Evolutionary conservation across 1,140 invertebrate genomes (phyloP).

Genomic region (Lysiphlebus fabarum): DNA sequence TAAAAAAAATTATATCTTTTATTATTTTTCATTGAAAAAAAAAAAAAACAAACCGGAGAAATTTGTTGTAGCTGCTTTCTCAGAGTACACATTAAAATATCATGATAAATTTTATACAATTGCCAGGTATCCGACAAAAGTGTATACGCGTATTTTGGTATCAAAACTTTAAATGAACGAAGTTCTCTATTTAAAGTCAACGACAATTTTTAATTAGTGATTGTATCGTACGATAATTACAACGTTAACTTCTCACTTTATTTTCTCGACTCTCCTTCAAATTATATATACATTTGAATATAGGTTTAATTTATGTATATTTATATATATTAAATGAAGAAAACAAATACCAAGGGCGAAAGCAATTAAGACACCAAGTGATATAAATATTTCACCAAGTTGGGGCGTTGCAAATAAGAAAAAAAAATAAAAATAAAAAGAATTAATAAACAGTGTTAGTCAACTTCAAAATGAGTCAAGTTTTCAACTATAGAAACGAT

Average conservation of each 20-base stretch:
- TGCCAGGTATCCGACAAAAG: slow-evolving; percentile 9
- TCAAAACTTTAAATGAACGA: slow-evolving; percentile 24
- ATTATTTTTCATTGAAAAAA: too few relatives aligned
- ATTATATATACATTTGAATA: too few relatives aligned
- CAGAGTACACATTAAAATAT: background rate
- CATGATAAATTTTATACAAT: background rate
- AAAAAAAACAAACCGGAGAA: too few relatives aligned
- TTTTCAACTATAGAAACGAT: slow-evolving; percentile 34
- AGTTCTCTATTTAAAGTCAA: slow-evolving; percentile 24
- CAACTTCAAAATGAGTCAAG: slow-evolving; percentile 37
- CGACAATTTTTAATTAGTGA: slow-evolving; percentile 25
- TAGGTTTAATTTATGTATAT: too few relatives aligned
- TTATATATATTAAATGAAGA: too few relatives aligned
- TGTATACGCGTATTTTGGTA: background rate
- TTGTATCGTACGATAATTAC: slow-evolving; percentile 26
- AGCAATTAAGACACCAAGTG: slow-evolving; percentile 22
- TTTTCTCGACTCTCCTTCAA: too few relatives aligned
- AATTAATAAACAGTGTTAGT: slow-evolving; percentile 21
- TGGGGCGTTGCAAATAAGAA: background rate
- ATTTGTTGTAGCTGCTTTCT: too few relatives aligned
- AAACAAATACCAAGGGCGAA: background rate
- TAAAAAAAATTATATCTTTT: too few relatives aligned
- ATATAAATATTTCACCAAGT: slow-evolving; percentile 24
- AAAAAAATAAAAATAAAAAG: slow-evolving; percentile 17
- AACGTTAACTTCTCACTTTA: slow-evolving; percentile 21